Evolutionary conservation across 2,888 invertebrate genomes (phyloP).

Genomic region (Eucriotettix oculatus): DNA sequence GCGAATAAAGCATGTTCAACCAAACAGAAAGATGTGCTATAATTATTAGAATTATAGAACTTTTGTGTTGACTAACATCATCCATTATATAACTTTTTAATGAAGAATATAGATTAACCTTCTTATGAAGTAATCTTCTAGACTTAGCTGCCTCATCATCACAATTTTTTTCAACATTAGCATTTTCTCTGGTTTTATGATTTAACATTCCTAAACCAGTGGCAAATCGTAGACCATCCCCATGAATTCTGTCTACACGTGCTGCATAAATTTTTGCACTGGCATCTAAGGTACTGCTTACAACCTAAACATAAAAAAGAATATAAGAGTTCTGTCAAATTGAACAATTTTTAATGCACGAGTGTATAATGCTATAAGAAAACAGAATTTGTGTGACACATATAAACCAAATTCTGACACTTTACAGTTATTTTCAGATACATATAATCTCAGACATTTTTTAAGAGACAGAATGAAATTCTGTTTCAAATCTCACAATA

Average conservation of each 20-base stretch:
- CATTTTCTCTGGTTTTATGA: slow-evolving; percentile 8
- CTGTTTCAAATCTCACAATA: no score
- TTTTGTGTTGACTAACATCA: no score
- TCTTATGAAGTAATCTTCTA: no score
- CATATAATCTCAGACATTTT: no score
- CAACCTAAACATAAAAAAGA: slow-evolving; percentile 38
- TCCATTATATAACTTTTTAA: no score
- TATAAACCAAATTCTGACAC: neutral
- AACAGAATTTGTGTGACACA: no score
- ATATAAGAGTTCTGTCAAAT: neutral
- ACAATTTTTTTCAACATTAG: slow-evolving; percentile 14
- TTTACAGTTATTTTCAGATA: neutral
- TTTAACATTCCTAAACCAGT: slow-evolving; percentile 34
- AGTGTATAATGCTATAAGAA: no score
- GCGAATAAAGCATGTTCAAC: no score
- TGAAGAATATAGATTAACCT: slow-evolving; percentile 23
- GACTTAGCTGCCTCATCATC: slow-evolving; percentile 9
- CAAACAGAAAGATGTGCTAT: no score
- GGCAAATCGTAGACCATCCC: slow-evolving; percentile 62
- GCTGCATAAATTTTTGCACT: slow-evolving; percentile 77
- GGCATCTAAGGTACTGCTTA: slow-evolving; percentile 73
- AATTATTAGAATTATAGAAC: no score
- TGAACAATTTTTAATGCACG: no score
- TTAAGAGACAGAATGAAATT: no score
- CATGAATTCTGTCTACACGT: slow-evolving; percentile 71